Evolutionary conservation across 2,113 vertebrate genomes (phyloP).

Genomic region (Haliaeetus leucogaster): DNA sequence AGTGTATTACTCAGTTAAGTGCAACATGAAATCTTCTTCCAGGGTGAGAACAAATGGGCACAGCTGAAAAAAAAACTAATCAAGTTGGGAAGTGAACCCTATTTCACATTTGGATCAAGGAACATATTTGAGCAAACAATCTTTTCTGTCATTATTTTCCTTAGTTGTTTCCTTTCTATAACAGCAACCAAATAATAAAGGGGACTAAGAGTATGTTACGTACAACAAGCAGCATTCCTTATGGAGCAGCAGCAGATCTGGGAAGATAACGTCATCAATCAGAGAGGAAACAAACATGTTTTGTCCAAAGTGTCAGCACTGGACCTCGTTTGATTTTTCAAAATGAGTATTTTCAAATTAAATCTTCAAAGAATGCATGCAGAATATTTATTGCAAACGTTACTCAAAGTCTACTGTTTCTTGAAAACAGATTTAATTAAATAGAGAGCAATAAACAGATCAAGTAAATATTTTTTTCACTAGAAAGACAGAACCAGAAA

Average conservation of each 20-base stretch:
- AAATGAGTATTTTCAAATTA: constrained; percentile 6
- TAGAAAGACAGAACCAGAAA: background rate
- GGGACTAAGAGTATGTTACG: accelerated
- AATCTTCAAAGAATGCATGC: background rate
- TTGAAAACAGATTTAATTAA: constrained; percentile 7
- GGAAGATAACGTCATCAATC: background rate
- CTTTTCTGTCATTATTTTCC: background rate
- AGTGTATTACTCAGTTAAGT: background rate
- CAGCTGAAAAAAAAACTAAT: background rate
- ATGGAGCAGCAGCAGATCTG: background rate
- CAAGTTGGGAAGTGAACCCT: background rate
- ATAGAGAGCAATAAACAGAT: background rate
- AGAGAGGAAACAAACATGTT: background rate
- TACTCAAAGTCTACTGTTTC: background rate
- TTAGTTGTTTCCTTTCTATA: background rate
- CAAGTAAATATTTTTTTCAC: background rate
- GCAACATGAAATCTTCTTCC: background rate
- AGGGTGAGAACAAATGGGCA: background rate
- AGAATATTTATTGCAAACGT: background rate
- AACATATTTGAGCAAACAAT: background rate
- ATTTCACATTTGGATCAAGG: background rate
- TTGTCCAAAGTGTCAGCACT: background rate
- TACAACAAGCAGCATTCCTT: background rate
- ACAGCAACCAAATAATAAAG: background rate
- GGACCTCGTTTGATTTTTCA: constrained; percentile 15